Evolutionary conservation across 2,113 vertebrate genomes (phyloP), one percentile per base, ranked within the genome.

Genomic region (Sapayoa aenigma): DNA sequence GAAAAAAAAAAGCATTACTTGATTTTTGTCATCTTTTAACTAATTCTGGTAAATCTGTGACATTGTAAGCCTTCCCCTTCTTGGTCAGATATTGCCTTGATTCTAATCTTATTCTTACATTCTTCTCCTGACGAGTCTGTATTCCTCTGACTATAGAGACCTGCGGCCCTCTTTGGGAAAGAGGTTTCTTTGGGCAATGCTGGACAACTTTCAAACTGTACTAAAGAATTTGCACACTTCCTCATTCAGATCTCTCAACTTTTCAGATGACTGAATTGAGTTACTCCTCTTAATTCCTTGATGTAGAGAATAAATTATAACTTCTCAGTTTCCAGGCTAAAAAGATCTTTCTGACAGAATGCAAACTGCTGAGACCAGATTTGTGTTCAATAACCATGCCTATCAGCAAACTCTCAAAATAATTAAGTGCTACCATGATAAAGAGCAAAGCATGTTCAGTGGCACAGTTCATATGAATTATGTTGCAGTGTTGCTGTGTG

Each of bases 381-480:
- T 83, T 35, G 14, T 74, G 47, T 93, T 94, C 82, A 86, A 66
- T 79, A 93, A 46, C 67, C n/a, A 28, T 71, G 74, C 67, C 24
- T 83, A 80, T 95, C 75, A 76, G 58, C 67, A 87, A 77, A 44
- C 55, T 94, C 59, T 85, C 62, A 82, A 82, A 95, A 82, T 87
- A 90, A 93, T 91, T 91, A 93, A 87, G 55, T 91, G 49, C 82
- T 50, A 33, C 74, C 47, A 33, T 67, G 84, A 83, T 91, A 91
- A 95, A 88, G 81, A 79, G 42, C 37, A 74, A 77, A 87, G 73
- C 2, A 11, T 0, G 1, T 73, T 90, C 50, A 33, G 52, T 47
- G 49, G 39, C 49, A 63, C 63, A 78, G 3, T 58, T 85, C 21
- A 6, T 42, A 14, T 33, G 49, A 41, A 12, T 60, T 82, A 62